Percentiles rank a stretch among this genome's conserved stretches.
phyloP scores from a whole-genome alignment of 2,888 invertebrate species.

The Leptopilina myrica region DNA sequence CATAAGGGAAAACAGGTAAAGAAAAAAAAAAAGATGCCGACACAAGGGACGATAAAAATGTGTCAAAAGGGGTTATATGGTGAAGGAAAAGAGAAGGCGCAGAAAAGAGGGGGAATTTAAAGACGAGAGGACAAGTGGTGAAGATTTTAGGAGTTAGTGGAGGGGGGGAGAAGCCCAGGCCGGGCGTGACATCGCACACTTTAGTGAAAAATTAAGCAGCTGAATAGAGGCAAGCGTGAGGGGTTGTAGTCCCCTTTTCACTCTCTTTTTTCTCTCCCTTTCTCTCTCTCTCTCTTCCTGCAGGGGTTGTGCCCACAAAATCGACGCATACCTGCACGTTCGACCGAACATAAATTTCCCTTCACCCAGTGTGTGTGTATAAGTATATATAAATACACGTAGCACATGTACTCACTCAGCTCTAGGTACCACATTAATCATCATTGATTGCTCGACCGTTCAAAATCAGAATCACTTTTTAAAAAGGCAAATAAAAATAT shows the following conservation, averaged over 20 bases:
- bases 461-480: constrained; percentile 16
- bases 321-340: constrained; percentile 37
- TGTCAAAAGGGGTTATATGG: constrained; percentile 15
- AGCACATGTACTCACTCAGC: background rate
- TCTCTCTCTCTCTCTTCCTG: background rate
- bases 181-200: constrained; percentile 39
- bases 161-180: constrained; percentile 11
- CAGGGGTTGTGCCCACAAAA: constrained; percentile 12
- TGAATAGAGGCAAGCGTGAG: constrained; percentile 15
- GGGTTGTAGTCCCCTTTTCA: background rate
- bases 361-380: too few species aligned
- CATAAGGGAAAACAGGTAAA: background rate
- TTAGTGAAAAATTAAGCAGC: constrained; percentile 37
- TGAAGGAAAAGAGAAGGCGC: background rate
- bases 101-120: too few species aligned
- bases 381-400: too few species aligned
- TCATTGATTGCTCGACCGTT: constrained; percentile 15
- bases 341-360: constrained; percentile 35
- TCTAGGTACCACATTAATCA: constrained; percentile 22
- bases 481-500: constrained; percentile 5
- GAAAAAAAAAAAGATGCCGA: background rate
- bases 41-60: constrained; percentile 23
- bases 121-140: too few species aligned
- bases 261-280: too few species aligned
- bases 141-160: background rate